Percentiles rank a stretch among this genome's conserved stretches.
Conservation (phyloP, 2,888 invertebrate genomes). For the Stegana nigrithorax region DNA sequence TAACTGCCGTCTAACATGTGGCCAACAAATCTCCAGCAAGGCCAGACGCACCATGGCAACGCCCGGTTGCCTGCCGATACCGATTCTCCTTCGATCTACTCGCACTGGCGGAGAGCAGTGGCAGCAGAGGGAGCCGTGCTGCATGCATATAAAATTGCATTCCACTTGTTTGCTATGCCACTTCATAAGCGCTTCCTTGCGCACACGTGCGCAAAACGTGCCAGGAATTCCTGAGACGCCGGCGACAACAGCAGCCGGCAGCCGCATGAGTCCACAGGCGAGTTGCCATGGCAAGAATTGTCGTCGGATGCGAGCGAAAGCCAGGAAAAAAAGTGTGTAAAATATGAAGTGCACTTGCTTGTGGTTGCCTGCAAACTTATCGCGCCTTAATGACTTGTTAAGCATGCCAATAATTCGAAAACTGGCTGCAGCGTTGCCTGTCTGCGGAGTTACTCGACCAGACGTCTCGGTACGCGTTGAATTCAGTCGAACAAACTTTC, state of each 20-base stretch:
- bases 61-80: too few relatives aligned
- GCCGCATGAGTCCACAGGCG: background rate
- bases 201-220: slow-evolving; percentile 64
- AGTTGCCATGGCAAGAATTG: slow-evolving; percentile 41
- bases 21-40: too few relatives aligned
- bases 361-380: slow-evolving; percentile 24
- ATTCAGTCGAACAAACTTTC: slow-evolving; percentile 42
- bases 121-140: too few relatives aligned
- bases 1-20: too few relatives aligned
- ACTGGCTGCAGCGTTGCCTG: slow-evolving; percentile 32
- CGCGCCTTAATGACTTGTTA: slow-evolving; percentile 51
- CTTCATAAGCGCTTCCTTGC: slow-evolving; percentile 49
- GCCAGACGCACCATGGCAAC: too few relatives aligned
- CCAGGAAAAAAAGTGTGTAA: slow-evolving; percentile 2
- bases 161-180: slow-evolving; percentile 34
- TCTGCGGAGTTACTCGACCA: background rate
- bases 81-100: too few relatives aligned
- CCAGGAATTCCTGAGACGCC: slow-evolving; percentile 57
- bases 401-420: slow-evolving; percentile 58
- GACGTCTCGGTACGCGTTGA: slow-evolving; percentile 19
- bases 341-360: slow-evolving; percentile 11
- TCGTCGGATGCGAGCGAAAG: too few relatives aligned
- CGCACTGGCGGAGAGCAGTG: too few relatives aligned
- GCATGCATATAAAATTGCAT: slow-evolving; percentile 59
- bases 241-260: slow-evolving; percentile 25